A percentile compares a stretch with the other conserved stretches of the same genome.
Conservation (phyloP, 1,140 invertebrate species). For the Rhynchophorus ferrugineus region DNA sequence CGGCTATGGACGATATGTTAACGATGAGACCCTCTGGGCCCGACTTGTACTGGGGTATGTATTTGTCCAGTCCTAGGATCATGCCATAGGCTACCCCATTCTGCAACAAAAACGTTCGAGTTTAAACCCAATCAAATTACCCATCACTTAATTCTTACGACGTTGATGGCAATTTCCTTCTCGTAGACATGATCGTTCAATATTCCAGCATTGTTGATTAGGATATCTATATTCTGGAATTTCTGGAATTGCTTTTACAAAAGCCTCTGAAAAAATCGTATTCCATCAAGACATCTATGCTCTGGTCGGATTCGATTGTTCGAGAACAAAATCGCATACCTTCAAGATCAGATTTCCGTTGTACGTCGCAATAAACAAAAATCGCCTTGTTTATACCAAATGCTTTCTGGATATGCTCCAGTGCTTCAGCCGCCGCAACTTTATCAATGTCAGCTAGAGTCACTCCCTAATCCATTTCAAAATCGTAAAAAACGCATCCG, state of each 20-base stretch:
- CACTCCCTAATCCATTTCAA: too few relatives aligned
- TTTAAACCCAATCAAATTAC: neutral
- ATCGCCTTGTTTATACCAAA: constrained; percentile 31
- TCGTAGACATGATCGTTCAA: constrained; percentile 45
- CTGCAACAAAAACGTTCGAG: constrained; percentile 16
- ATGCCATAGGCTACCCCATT: constrained; percentile 30
- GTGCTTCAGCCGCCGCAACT: constrained; percentile 23
- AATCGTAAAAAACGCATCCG: too few relatives aligned
- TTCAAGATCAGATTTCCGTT: constrained; percentile 31
- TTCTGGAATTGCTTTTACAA: constrained; percentile 30
- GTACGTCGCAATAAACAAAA: too few relatives aligned
- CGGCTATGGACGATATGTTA: constrained; percentile 31
- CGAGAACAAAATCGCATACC: constrained; percentile 19
- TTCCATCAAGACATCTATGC: constrained; percentile 2
- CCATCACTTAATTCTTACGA: constrained; percentile 37
- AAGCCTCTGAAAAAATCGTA: constrained; percentile 27
- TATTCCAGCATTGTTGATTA: constrained; percentile 44
- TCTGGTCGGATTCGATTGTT: neutral
- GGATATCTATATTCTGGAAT: constrained; percentile 33
- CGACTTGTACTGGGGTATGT: constrained; percentile 30
- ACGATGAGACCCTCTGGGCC: constrained; percentile 30
- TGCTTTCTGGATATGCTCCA: constrained; percentile 24
- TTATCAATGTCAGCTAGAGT: constrained; percentile 31
- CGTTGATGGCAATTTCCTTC: constrained; percentile 43
- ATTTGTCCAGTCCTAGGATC: constrained; percentile 30